These are phyloP conservation scores for Synanthedon vespiformis DNA, from an alignment of 2,888 invertebrate species.

Conservation along the genomic window DNA sequence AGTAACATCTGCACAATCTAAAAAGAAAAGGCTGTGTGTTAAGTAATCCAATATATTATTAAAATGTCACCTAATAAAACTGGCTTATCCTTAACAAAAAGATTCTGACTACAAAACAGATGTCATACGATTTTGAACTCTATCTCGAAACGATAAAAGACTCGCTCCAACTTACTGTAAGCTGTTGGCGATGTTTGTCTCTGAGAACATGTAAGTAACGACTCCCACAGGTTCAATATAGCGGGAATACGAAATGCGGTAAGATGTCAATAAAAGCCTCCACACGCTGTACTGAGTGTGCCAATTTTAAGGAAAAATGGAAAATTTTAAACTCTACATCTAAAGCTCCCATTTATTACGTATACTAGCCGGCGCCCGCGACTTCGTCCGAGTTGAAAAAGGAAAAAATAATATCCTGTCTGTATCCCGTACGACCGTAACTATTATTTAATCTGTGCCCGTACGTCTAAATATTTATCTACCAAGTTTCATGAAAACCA, in stretches of 20 bases:
- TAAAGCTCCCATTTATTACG: no score
- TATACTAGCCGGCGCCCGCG: no score
- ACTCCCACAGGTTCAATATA: conserved; percentile 5
- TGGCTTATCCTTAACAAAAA: neutral
- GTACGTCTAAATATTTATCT: no score
- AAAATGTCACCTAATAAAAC: conserved; percentile 7
- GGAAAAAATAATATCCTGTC: no score
- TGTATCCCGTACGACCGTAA: no score
- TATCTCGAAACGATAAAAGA: neutral
- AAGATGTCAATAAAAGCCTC: neutral
- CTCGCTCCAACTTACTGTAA: no score
- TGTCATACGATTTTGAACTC: neutral
- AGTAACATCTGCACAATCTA: no score
- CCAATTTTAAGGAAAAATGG: neutral
- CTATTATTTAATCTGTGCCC: no score
- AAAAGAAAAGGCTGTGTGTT: no score
- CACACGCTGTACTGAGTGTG: conserved; percentile 2
- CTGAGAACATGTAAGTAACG: conserved; percentile 10
- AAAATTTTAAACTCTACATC: neutral
- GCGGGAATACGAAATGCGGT: conserved; percentile 11
- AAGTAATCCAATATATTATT: conserved; percentile 4
- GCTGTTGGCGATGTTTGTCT: neutral
- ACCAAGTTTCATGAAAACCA: no score
- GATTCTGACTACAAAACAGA: neutral
- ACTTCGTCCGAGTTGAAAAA: no score